Evolutionary conservation across 2,113 vertebrate species (phyloP).

Genomic region (Diadophis punctatus): DNA sequence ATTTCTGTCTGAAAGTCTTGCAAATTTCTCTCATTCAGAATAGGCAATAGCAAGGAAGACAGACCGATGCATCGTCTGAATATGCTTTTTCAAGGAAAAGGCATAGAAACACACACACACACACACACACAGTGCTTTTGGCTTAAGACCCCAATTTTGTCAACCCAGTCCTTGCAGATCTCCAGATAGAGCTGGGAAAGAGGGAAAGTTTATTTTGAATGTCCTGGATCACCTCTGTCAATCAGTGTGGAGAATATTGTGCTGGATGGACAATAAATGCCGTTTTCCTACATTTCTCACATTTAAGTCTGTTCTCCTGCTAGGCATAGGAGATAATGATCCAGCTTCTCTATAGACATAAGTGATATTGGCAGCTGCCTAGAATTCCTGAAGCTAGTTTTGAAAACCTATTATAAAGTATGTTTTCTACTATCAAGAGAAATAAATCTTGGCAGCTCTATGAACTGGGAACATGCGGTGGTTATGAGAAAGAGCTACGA

Average conservation of each 20-base stretch:
- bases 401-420: background rate
- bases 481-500: background rate
- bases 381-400: background rate
- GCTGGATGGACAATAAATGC: background rate
- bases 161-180: background rate
- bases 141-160: background rate
- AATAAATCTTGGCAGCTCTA: background rate
- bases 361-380: background rate
- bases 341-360: background rate
- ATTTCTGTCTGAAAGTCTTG: background rate
- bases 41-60: background rate
- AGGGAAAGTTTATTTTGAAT: background rate
- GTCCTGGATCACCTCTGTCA: background rate
- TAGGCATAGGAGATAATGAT: background rate
- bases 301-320: background rate
- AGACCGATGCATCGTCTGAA: background rate
- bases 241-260: background rate
- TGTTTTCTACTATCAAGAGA: background rate
- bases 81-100: background rate
- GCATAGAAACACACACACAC: background rate
- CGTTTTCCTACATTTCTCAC: background rate
- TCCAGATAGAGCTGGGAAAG: background rate
- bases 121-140: background rate
- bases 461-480: background rate
- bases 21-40: background rate